Evolutionary conservation across 1,140 invertebrate genomes (phyloP).

Genomic region (Rhopalosiphum padi): DNA sequence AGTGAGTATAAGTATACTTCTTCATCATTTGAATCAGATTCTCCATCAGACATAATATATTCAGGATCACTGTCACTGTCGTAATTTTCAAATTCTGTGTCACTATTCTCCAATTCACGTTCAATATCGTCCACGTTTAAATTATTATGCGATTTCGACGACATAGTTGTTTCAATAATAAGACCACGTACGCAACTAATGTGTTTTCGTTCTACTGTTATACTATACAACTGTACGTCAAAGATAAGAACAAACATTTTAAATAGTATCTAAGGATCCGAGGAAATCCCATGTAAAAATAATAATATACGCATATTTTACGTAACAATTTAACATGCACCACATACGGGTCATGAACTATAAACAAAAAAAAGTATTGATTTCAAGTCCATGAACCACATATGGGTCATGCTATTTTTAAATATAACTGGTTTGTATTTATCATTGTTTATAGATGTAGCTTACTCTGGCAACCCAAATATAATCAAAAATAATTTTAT

Average conservation of each 20-base stretch:
- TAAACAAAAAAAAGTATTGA: conserved; percentile 34
- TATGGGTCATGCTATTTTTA: conserved; percentile 18
- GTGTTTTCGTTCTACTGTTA: neutral
- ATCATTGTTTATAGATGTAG: no score
- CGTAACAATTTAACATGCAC: neutral
- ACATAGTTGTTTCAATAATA: neutral
- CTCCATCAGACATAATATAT: no score
- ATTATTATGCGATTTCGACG: neutral
- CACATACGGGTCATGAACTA: conserved; percentile 1
- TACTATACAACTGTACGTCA: neutral
- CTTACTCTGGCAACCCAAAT: no score
- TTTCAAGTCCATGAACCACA: conserved; percentile 18
- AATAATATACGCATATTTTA: no score
- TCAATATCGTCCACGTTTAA: neutral
- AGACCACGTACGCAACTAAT: neutral
- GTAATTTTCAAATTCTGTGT: neutral
- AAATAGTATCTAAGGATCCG: neutral
- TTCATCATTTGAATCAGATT: no score
- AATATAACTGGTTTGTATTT: no score
- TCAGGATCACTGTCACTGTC: no score
- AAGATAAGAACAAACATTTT: neutral
- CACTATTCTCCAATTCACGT: neutral
- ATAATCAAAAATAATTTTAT: no score
- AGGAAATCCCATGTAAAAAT: neutral
- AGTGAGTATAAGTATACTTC: no score